Percentiles rank a stretch among this genome's conserved stretches.
phyloP scores from a whole-genome alignment of 1,140 invertebrate genomes.

The Ceratina japonica region DNA sequence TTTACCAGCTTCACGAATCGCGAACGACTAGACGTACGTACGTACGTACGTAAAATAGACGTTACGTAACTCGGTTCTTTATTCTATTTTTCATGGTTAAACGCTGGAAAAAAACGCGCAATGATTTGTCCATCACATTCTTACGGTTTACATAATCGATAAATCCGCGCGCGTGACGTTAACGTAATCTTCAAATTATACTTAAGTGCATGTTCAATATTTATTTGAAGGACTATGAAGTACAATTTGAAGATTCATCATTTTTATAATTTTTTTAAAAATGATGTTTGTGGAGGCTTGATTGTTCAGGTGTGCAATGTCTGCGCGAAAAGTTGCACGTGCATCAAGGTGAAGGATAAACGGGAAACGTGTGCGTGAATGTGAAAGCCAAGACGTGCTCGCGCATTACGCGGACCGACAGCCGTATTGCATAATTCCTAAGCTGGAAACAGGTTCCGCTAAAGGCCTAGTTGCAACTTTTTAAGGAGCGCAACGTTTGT shows the following conservation, averaged over 20 bases:
- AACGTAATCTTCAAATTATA: too few relatives aligned
- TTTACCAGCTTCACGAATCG: conserved; percentile 42
- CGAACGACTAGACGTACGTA: conserved; percentile 11
- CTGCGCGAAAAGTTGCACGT: not conserved
- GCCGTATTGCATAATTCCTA: conserved; percentile 35
- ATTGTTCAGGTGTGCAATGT: not conserved
- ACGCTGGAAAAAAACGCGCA: not conserved
- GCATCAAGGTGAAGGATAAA: conserved; percentile 47
- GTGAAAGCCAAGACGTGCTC: conserved; percentile 45
- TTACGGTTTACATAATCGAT: not conserved
- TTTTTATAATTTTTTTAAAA: too few relatives aligned
- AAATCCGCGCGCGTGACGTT: not conserved
- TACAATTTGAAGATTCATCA: too few relatives aligned
- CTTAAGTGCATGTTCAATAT: too few relatives aligned
- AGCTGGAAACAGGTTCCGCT: conserved; percentile 9
- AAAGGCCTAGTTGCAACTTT: not conserved
- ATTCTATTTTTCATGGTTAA: not conserved
- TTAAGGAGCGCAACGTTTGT: not conserved
- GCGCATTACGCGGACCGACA: conserved; percentile 3
- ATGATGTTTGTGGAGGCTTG: not conserved
- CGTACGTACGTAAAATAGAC: conserved; percentile 12
- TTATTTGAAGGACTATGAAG: too few relatives aligned
- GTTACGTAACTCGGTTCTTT: conserved; percentile 42
- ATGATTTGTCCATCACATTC: not conserved
- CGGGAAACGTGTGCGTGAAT: conserved; percentile 8